A percentile compares a stretch with the other conserved stretches of the same genome.
Conservation (phyloP, 2,888 invertebrate genomes). For the Apotomis betuletana region DNA sequence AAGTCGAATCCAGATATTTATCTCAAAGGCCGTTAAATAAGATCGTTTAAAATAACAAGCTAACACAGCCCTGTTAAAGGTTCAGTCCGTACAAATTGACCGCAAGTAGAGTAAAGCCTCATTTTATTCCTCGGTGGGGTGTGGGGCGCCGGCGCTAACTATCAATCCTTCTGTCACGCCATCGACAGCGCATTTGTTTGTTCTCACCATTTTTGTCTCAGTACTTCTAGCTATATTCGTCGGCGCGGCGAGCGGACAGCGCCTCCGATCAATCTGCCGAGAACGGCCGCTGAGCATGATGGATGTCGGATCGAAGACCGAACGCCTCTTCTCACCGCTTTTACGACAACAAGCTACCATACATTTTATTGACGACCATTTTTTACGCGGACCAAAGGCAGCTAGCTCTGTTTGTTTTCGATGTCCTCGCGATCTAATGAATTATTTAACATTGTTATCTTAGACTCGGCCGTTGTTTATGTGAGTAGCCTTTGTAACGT, state of each 20-base stretch:
- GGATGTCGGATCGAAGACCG: slow-evolving; percentile 64
- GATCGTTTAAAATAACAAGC: slow-evolving; percentile 22
- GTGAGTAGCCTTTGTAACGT: slow-evolving; percentile 52
- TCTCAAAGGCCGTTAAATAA: not conserved
- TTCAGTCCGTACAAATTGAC: slow-evolving; percentile 27
- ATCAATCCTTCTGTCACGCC: slow-evolving; percentile 80
- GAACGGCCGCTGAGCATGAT: slow-evolving; percentile 73
- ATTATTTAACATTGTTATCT: slow-evolving; percentile 66
- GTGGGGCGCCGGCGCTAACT: slow-evolving; percentile 54
- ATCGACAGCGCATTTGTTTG: slow-evolving; percentile 82
- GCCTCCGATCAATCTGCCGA: slow-evolving; percentile 75
- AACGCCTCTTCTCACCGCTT: slow-evolving; percentile 52
- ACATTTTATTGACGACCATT: slow-evolving; percentile 64
- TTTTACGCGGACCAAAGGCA: slow-evolving; percentile 51
- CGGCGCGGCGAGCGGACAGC: slow-evolving; percentile 58
- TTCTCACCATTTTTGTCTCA: slow-evolving; percentile 79
- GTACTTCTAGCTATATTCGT: slow-evolving; percentile 65
- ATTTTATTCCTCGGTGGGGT: slow-evolving; percentile 25
- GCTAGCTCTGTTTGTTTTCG: slow-evolving; percentile 59
- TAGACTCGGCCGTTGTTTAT: slow-evolving; percentile 57
- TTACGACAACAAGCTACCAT: slow-evolving; percentile 60
- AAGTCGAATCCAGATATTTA: not conserved
- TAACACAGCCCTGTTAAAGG: slow-evolving; percentile 19
- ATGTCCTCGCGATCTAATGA: slow-evolving; percentile 66
- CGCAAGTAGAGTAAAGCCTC: slow-evolving; percentile 35